These are phyloP conservation scores for Mionectes macconnelli DNA, from an alignment of 2,113 vertebrate genomes.

Conservation along the genomic window DNA sequence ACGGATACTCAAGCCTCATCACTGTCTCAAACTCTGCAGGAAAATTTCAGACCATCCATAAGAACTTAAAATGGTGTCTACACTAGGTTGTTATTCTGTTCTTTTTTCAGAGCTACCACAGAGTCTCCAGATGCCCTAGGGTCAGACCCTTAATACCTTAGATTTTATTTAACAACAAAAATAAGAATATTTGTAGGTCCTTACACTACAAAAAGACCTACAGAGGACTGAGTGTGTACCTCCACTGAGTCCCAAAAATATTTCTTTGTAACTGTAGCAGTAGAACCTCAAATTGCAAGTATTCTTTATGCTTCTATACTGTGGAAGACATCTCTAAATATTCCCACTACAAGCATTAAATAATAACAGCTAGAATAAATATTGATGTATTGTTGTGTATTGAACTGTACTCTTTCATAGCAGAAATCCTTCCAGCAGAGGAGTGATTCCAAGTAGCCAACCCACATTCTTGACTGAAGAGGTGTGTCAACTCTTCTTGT, in stretches of 20 bases:
- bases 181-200: neutral
- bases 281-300: neutral
- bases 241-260: neutral
- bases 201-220: neutral
- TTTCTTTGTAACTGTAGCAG: neutral
- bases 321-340: neutral
- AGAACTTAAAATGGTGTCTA: neutral
- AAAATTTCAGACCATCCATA: neutral
- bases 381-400: neutral
- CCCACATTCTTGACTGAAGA: neutral
- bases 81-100: neutral
- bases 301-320: neutral
- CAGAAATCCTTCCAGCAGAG: neutral
- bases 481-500: neutral
- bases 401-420: neutral
- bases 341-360: neutral
- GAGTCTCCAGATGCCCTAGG: neutral
- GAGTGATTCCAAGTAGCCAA: neutral
- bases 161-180: neutral
- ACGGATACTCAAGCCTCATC: neutral
- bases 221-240: neutral
- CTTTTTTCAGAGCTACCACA: neutral
- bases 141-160: neutral
- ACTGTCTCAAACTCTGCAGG: neutral
- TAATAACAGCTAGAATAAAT: neutral